phyloP scores from a whole-genome alignment of 64 coral and sea anemone genomes.

The Acropora yongei region DNA sequence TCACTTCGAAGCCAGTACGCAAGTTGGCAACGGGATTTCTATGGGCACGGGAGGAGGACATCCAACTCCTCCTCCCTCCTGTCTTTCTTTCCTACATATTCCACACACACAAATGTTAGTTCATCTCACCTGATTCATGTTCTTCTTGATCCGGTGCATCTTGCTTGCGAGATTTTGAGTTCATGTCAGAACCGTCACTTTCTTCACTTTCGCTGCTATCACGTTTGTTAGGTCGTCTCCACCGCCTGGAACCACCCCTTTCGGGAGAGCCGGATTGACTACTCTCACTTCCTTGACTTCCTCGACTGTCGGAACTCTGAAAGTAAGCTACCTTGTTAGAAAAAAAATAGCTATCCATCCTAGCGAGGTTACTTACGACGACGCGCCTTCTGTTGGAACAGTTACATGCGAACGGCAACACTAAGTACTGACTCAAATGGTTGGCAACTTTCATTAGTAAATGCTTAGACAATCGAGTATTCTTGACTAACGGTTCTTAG shows the following conservation, averaged over 20 bases:
- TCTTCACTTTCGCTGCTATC: constrained; percentile 29
- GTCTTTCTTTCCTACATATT: no score
- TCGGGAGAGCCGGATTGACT: not conserved
- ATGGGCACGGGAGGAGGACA: no score
- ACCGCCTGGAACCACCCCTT: constrained; percentile 15
- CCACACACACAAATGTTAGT: no score
- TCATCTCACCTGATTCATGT: not conserved
- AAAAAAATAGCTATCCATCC: not conserved
- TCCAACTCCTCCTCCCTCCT: no score
- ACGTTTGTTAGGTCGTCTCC: not conserved
- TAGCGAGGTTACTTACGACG: not conserved
- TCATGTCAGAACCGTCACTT: constrained; percentile 15
- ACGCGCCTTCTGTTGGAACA: no score
- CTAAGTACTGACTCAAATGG: no score
- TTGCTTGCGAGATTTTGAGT: not conserved
- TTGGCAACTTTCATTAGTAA: no score
- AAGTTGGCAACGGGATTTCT: no score
- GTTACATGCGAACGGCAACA: no score
- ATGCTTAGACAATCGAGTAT: no score
- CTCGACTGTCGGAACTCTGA: constrained; percentile 71
- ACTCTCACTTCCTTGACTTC: constrained; percentile 69
- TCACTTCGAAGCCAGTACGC: no score
- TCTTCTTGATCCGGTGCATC: not conserved
- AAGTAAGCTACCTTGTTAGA: not conserved
- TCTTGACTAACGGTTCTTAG: no score